phyloP scores from a whole-genome alignment of 2,888 invertebrate genomes.

The Nyleta sp. region DNA sequence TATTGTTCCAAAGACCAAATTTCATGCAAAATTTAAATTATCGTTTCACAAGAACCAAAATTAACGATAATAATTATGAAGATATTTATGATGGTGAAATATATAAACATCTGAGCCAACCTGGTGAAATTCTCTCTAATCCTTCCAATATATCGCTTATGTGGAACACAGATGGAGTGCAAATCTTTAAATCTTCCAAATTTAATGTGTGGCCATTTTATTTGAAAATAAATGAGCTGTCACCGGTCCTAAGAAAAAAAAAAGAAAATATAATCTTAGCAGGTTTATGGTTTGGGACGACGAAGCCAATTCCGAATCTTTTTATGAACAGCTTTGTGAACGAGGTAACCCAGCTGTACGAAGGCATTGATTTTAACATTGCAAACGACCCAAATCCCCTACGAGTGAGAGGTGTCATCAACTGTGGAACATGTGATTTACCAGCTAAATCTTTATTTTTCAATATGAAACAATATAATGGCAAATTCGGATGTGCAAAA shows the following conservation, averaged over 20 bases:
- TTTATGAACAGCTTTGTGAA: conserved; percentile 22
- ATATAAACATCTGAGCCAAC: background rate
- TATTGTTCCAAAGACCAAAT: conserved; percentile 17
- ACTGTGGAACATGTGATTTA: conserved; percentile 45
- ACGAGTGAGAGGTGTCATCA: conserved; percentile 9
- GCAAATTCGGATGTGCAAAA: conserved; percentile 17
- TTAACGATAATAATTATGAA: background rate
- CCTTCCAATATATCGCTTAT: background rate
- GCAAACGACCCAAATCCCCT: background rate
- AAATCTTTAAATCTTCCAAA: conserved; percentile 13
- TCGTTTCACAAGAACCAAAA: conserved; percentile 28
- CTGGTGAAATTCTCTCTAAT: background rate
- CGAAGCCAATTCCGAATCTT: conserved; percentile 15
- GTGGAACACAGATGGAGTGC: conserved; percentile 22
- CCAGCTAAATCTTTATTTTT: conserved; percentile 43
- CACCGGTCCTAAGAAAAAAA: background rate
- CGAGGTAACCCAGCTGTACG: conserved; percentile 19
- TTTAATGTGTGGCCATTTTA: conserved; percentile 13
- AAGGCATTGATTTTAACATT: conserved; percentile 16
- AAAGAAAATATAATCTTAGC: conserved; percentile 23
- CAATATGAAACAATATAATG: conserved; percentile 40
- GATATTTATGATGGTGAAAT: conserved; percentile 24
- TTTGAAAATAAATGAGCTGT: conserved; percentile 10
- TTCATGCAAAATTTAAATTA: conserved; percentile 56
- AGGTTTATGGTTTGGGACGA: conserved; percentile 15